A percentile compares a stretch with the other conserved stretches of the same genome.
Conservation (phyloP, 2,113 vertebrate species). For the Callipepla squamata region DNA sequence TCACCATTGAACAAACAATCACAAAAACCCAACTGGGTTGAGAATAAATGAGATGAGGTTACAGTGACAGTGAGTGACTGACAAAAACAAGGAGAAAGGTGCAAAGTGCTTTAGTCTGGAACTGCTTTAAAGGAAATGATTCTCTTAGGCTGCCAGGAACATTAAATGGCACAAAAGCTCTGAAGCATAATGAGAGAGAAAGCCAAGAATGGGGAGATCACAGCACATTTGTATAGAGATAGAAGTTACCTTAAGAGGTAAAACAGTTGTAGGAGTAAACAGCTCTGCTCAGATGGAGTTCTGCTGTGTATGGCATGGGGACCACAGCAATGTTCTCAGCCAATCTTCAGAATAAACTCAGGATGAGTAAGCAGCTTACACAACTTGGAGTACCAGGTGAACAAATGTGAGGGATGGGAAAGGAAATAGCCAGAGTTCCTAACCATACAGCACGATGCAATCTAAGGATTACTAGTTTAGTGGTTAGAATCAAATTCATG, state of each 20-base stretch:
- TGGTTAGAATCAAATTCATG: background rate
- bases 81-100: background rate
- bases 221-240: background rate
- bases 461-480: background rate
- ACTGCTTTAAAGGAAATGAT: background rate
- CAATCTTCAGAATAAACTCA: background rate
- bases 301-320: background rate
- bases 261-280: background rate
- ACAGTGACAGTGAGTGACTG: background rate
- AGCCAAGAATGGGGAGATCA: background rate
- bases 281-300: background rate
- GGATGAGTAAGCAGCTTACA: slow-evolving; percentile 2
- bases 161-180: background rate
- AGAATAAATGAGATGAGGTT: background rate
- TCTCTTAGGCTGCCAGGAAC: background rate
- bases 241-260: background rate
- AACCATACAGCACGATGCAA: background rate
- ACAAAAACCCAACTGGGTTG: background rate
- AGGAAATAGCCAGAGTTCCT: background rate
- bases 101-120: background rate
- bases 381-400: background rate
- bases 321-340: background rate
- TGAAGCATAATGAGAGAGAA: background rate
- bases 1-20: background rate
- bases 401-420: background rate